Percentiles rank a stretch among this genome's conserved stretches.
Evolutionary conservation across 2,797 vertebrate species (phyloP).

Genomic region (Pantherophis alleghaniensis): DNA sequence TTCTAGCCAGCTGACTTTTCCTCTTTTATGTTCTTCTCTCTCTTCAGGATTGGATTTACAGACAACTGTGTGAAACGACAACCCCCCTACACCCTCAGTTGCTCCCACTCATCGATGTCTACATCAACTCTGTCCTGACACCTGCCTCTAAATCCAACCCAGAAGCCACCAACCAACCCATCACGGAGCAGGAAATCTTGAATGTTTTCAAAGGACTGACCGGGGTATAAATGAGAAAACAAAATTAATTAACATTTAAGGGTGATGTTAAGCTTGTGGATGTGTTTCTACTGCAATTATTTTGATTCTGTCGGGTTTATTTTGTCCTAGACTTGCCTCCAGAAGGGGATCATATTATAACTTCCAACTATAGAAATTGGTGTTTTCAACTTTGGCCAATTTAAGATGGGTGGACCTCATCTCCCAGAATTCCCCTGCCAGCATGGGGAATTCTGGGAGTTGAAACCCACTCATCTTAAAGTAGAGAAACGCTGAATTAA

Average conservation of each 20-base stretch:
- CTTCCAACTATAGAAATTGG: background rate
- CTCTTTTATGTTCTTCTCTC: background rate
- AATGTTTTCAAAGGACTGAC: slow-evolving; percentile 87
- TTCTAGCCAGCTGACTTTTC: background rate
- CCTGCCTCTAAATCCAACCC: slow-evolving; percentile 97
- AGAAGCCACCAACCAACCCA: slow-evolving; percentile 97
- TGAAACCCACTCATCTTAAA: too few species aligned
- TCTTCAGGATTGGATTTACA: slow-evolving; percentile 94
- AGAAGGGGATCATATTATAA: background rate
- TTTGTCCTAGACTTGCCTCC: background rate
- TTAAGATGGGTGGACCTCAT: too few species aligned
- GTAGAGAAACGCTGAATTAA: too few species aligned
- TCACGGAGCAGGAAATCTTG: slow-evolving; percentile 96
- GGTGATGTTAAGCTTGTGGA: background rate
- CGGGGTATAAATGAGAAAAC: slow-evolving; percentile 70
- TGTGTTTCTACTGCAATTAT: background rate
- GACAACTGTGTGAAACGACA: slow-evolving; percentile 92
- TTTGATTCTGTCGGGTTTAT: background rate
- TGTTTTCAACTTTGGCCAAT: too few species aligned
- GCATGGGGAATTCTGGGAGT: too few species aligned
- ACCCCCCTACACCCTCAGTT: slow-evolving; percentile 94
- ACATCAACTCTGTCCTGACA: slow-evolving; percentile 96
- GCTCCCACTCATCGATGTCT: slow-evolving; percentile 93
- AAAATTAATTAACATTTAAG: background rate
- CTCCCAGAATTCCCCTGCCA: too few species aligned